phyloP scores from a whole-genome alignment of 1,140 invertebrate species.

The Akabosia matsudoensis region DNA sequence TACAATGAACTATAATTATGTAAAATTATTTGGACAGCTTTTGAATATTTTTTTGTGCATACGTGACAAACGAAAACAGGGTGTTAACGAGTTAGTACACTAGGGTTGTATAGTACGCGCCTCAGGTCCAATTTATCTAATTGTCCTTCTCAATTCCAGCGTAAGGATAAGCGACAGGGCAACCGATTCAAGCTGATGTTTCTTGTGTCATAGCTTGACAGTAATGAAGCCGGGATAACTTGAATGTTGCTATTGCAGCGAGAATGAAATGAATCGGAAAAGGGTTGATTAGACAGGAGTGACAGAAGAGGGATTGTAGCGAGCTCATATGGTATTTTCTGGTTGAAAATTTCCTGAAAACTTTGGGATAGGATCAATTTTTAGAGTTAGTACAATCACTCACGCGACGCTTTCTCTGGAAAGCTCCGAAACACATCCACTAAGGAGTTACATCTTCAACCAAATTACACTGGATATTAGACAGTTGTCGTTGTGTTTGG shows the following conservation, averaged over 20 bases:
- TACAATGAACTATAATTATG: too few species aligned
- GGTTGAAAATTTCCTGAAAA: too few species aligned
- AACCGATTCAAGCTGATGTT: conserved; percentile 7
- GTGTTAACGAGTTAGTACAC: neutral
- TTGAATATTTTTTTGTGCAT: too few species aligned
- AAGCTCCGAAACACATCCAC: too few species aligned
- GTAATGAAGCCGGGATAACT: too few species aligned
- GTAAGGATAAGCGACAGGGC: neutral
- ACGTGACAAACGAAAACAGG: neutral
- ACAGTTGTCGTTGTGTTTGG: neutral
- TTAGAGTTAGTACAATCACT: too few species aligned
- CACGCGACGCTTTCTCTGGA: too few species aligned
- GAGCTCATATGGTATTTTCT: neutral
- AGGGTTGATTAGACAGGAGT: too few species aligned
- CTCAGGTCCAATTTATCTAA: neutral
- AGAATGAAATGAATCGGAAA: too few species aligned
- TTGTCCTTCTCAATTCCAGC: conserved; percentile 17
- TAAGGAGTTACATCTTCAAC: neutral
- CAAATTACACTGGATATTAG: neutral
- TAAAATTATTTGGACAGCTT: too few species aligned
- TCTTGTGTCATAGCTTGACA: too few species aligned
- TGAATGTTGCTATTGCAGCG: too few species aligned
- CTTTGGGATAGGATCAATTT: neutral
- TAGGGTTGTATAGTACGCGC: neutral
- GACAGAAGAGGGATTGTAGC: neutral